These are phyloP conservation scores for Smittia sp. DNA, from an alignment of 2,888 invertebrate species.

Conservation along the genomic window DNA sequence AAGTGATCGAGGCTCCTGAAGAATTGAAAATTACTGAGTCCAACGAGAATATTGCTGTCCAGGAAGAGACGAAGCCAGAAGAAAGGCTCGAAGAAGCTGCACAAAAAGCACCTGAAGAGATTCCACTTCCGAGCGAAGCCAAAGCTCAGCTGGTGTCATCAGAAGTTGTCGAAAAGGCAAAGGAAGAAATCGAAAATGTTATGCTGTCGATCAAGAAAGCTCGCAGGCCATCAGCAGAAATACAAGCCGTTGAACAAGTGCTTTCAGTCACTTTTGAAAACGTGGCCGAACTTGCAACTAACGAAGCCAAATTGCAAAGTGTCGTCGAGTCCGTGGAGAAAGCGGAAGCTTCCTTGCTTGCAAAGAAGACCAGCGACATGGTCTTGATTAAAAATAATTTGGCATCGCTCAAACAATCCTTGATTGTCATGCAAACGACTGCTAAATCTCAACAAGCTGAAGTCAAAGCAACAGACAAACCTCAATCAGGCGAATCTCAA, in stretches of 20 bases:
- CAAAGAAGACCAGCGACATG: conserved; percentile 21
- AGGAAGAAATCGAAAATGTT: not conserved
- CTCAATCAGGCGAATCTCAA: not conserved
- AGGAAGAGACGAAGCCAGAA: not conserved
- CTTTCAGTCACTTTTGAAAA: conserved; percentile 41
- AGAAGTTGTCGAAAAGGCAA: not conserved
- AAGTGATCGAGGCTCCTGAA: not conserved
- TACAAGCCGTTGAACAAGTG: conserved; percentile 32
- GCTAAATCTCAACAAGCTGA: not conserved
- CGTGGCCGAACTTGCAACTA: conserved; percentile 24
- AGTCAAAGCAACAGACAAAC: conserved; percentile 42
- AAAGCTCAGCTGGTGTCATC: not conserved
- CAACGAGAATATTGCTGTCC: not conserved
- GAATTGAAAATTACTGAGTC: conserved; percentile 9
- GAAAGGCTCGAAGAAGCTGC: not conserved
- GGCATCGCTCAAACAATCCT: not conserved
- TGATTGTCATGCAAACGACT: conserved; percentile 45
- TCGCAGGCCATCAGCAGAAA: not conserved
- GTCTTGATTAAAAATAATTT: conserved; percentile 20
- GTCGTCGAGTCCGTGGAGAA: conserved; percentile 26
- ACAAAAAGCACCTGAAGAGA: not conserved
- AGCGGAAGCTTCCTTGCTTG: conserved; percentile 6
- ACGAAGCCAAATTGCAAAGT: conserved; percentile 35
- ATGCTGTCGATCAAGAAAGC: not conserved
- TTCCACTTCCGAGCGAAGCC: too few relatives aligned